Base-by-base conservation (phyloP, 2,888 invertebrate species). In the Tanypteryx hageni region DNA sequence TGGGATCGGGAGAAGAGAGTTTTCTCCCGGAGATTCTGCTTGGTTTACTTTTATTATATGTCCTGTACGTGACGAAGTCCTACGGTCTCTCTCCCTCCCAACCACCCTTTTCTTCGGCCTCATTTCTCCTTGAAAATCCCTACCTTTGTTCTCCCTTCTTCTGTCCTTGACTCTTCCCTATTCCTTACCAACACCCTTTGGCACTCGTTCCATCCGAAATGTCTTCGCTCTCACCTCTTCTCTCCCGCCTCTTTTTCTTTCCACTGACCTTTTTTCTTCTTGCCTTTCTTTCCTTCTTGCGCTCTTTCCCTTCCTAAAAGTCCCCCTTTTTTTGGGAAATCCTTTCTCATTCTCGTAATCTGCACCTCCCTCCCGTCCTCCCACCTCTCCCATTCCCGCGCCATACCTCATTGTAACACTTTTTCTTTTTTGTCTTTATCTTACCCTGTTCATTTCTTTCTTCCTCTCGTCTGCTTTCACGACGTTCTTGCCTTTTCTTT, bases 11-110 rank as follows among this genome's bases (percentile, higher is more conserved):
- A 44, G 44, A 44, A 44, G 44, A 44, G 44, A 5, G 44, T 44
- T 44, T 44, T 27, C 27, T 10, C 76, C 76, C 27, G 76, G 22
- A 76, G 22, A 76, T 27, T 76, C 76, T 27, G 22, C 27, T 27
- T 68, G 76, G 13, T 76, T 76, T 76, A 76, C 27, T 76, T 76
- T 76, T 76, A 76, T 76, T 76, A 76, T 76, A 76, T 18, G 76
- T 14, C 27, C 76, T 27, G 76, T 76, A 76, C 76, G 76, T 76
- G 76, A 76, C 76, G 76, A 76, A 76, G 76, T 76, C 27, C 76
- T 10, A 27, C 76, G 44, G 5, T 44, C 44, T 44, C 44, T 44
- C 44, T 44, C 44, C 5, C 44, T 44, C 44, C 44, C 44, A 44
- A 44, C 14, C 27, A 4, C 27, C 7, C 61, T 13, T 61, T 7